These are phyloP conservation scores for Prunella fulvescens DNA, from an alignment of 2,113 vertebrate species.

Conservation along the genomic window DNA sequence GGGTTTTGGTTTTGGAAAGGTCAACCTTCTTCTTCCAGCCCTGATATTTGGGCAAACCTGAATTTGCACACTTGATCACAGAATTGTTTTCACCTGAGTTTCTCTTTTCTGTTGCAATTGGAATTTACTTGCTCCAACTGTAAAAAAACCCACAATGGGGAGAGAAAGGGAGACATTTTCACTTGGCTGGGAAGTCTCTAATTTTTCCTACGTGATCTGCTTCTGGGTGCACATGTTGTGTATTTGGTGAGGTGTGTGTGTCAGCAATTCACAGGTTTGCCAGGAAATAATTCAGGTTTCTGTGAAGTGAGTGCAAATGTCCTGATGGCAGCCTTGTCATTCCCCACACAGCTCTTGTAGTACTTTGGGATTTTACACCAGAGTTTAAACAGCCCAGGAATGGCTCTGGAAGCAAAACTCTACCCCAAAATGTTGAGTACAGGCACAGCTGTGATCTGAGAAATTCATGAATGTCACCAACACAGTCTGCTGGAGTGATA, in stretches of 20 bases:
- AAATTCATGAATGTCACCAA: constrained; percentile 18
- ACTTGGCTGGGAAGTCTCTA: not conserved
- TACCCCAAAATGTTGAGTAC: not conserved
- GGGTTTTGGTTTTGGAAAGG: not conserved
- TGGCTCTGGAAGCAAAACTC: not conserved
- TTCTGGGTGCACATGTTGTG: rapidly evolving
- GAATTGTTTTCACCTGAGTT: not conserved
- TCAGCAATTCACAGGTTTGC: not conserved
- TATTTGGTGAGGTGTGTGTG: not conserved
- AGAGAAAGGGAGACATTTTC: not conserved
- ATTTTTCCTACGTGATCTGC: not conserved
- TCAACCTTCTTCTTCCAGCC: not conserved
- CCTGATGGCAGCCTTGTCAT: not conserved
- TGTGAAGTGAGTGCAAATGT: not conserved
- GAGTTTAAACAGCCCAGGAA: not conserved
- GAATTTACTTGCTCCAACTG: not conserved
- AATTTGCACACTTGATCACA: not conserved
- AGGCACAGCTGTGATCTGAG: not conserved
- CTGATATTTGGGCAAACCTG: not conserved
- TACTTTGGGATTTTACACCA: not conserved
- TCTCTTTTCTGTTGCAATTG: not conserved
- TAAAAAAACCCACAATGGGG: not conserved
- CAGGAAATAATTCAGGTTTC: not conserved
- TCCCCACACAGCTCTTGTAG: not conserved
- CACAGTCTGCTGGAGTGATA: constrained; percentile 1